phyloP scores from a whole-genome alignment of 1,140 invertebrate genomes.

The Octopus bimaculoides region DNA sequence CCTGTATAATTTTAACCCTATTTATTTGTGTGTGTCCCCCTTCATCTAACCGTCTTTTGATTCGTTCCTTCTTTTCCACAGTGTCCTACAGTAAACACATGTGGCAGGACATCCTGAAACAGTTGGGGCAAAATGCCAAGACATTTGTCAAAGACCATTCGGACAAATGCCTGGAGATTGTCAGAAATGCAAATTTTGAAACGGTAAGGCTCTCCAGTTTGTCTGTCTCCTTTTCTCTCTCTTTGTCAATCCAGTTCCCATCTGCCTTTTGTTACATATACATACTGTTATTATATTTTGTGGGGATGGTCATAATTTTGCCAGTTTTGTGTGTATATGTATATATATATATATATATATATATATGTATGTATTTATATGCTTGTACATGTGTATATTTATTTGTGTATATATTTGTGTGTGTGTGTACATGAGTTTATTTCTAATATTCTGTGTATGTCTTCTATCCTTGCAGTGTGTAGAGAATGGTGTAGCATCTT shows the following conservation, averaged over 20 bases:
- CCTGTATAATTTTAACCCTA: no score
- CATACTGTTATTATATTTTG: no score
- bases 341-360: no score
- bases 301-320: no score
- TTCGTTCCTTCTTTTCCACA: slow-evolving; percentile 23
- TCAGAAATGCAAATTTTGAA: slow-evolving; percentile 5
- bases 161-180: slow-evolving; percentile 29
- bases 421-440: no score
- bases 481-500: slow-evolving; percentile 52
- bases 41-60: background rate
- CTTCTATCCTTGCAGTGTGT: slow-evolving; percentile 29
- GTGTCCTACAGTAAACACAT: slow-evolving; percentile 35
- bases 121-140: slow-evolving; percentile 41
- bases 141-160: slow-evolving; percentile 36
- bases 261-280: background rate
- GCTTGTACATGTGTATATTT: no score
- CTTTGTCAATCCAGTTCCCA: background rate
- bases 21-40: no score
- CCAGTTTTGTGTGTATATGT: no score
- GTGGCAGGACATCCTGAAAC: slow-evolving; percentile 49
- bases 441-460: background rate
- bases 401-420: no score
- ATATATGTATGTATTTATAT: no score
- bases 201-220: background rate
- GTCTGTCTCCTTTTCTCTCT: background rate